A percentile compares a stretch with the other conserved stretches of the same genome.
Conservation (phyloP, 2,888 invertebrate species). For the Yponomeuta cagnagella region DNA sequence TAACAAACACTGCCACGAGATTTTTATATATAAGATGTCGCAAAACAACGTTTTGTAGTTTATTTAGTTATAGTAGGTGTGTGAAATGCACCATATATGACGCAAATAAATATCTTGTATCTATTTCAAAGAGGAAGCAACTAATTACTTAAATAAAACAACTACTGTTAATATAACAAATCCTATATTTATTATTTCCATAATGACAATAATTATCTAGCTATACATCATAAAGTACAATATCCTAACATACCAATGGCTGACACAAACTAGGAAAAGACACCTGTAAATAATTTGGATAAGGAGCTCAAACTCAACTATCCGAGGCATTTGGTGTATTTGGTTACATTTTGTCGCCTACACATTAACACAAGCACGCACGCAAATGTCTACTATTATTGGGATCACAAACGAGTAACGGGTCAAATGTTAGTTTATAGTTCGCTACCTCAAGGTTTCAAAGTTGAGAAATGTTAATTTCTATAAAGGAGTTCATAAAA, state of each 20-base stretch:
- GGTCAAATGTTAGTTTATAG: background rate
- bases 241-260: background rate
- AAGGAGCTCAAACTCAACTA: background rate
- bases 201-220: conserved; percentile 40
- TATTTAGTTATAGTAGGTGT: too few species aligned
- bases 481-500: too few species aligned
- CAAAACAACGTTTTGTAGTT: too few species aligned
- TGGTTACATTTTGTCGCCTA: conserved; percentile 15
- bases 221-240: conserved; percentile 35
- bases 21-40: too few species aligned
- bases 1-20: too few species aligned
- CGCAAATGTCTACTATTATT: conserved; percentile 25
- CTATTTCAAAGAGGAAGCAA: background rate
- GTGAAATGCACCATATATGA: too few species aligned
- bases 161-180: conserved; percentile 44
- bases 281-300: background rate
- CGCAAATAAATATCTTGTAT: too few species aligned
- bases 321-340: background rate
- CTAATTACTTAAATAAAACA: conserved; percentile 6
- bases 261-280: background rate
- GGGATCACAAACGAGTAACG: conserved; percentile 31
- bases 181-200: conserved; percentile 41
- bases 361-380: conserved; percentile 34
- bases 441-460: background rate
- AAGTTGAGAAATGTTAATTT: background rate